Conservation (phyloP, 2,113 vertebrate genomes). For the Promerops cafer region DNA sequence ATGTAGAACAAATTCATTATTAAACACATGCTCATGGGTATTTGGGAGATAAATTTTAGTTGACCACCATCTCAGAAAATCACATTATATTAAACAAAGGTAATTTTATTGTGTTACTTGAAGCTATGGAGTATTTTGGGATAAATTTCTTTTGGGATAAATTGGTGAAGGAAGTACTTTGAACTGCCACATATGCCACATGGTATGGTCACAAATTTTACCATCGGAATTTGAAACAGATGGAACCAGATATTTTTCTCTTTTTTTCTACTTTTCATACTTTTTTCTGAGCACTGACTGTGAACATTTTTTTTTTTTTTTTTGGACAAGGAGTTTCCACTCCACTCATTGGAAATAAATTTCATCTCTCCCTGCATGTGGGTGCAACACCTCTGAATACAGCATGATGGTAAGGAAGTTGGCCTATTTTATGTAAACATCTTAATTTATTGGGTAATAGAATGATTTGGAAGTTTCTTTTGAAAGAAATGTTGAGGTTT, state of each 20-base stretch:
- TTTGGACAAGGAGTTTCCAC: neutral
- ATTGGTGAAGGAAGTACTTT: neutral
- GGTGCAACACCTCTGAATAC: neutral
- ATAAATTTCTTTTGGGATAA: neutral
- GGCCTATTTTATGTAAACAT: neutral
- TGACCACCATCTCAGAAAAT: neutral
- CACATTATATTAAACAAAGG: neutral
- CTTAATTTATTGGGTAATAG: neutral
- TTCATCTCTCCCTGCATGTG: fast-evolving
- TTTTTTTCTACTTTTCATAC: neutral
- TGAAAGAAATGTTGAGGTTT: neutral
- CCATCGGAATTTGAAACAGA: neutral
- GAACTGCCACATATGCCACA: neutral
- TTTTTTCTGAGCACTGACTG: neutral
- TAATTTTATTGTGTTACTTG: fast-evolving
- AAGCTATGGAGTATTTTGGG: neutral
- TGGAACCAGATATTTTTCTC: neutral
- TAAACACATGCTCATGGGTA: neutral
- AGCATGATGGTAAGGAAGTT: neutral
- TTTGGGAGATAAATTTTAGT: neutral
- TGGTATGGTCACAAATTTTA: neutral
- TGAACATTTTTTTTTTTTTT: neutral
- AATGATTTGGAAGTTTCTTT: neutral
- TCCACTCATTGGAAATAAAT: neutral
- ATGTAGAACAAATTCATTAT: neutral